phyloP scores from a whole-genome alignment of 2,797 vertebrate genomes.

The Lemur catta region DNA sequence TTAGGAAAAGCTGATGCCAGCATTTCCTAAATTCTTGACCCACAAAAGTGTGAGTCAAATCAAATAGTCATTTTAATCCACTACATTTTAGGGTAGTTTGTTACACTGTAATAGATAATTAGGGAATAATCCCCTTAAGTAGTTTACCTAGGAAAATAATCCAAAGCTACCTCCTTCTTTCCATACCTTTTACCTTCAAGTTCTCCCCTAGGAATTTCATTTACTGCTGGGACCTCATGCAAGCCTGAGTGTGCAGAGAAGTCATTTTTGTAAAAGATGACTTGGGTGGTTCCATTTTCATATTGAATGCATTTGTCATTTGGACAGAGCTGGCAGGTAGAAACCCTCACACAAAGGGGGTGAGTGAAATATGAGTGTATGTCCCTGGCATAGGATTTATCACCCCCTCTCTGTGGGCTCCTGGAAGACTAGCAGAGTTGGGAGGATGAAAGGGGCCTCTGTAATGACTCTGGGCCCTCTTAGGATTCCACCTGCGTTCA shows the following conservation, averaged over 20 bases:
- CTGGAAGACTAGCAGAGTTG: neutral
- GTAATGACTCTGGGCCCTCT: neutral
- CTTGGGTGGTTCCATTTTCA: conserved; percentile 25
- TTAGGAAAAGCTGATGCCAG: neutral
- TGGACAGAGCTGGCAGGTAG: neutral
- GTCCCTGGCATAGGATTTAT: neutral
- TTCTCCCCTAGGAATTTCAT: neutral
- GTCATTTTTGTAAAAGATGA: conserved; percentile 48
- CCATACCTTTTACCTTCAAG: neutral
- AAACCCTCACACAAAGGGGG: neutral
- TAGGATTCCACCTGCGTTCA: neutral
- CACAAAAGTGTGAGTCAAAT: neutral
- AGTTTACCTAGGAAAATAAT: neutral
- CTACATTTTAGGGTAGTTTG: neutral
- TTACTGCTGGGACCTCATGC: neutral
- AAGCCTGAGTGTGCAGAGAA: neutral
- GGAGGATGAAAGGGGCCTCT: neutral
- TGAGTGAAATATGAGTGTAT: neutral
- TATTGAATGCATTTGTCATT: conserved; percentile 33
- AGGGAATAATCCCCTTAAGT: neutral
- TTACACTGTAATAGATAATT: neutral
- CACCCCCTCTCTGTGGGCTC: neutral
- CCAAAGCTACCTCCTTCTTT: neutral
- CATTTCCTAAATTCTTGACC: neutral
- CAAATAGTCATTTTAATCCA: neutral